phyloP scores from a whole-genome alignment of 2,113 vertebrate genomes.

The Hipposideros armiger region DNA sequence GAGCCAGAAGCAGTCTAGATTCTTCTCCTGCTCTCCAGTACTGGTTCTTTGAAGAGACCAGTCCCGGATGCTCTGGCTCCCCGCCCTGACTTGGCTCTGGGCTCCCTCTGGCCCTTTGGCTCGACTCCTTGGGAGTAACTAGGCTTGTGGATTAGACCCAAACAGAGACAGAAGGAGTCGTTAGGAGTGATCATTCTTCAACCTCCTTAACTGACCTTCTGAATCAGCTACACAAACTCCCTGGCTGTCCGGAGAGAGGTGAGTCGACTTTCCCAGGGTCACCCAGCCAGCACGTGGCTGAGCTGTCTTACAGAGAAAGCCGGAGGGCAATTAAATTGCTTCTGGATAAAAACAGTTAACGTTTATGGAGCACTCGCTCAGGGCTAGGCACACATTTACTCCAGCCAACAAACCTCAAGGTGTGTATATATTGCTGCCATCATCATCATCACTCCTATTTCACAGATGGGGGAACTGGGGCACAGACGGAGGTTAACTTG shows the following conservation, averaged over 20 bases:
- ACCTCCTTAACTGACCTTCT: neutral
- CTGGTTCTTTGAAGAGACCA: neutral
- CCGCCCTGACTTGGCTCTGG: neutral
- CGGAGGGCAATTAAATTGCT: neutral
- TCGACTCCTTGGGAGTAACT: neutral
- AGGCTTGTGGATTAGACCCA: neutral
- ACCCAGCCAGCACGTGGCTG: neutral
- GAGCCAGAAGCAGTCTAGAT: neutral
- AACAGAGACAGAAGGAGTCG: neutral
- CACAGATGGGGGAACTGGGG: neutral
- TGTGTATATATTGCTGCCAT: rapidly evolving
- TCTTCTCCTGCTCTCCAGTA: neutral
- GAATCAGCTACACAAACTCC: neutral
- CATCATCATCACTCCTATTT: neutral
- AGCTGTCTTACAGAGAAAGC: neutral
- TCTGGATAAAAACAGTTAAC: neutral
- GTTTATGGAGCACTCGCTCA: rapidly evolving
- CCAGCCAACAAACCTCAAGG: neutral
- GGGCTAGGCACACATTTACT: neutral
- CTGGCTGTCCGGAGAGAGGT: neutral
- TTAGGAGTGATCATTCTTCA: neutral
- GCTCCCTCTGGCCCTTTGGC: neutral
- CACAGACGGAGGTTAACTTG: neutral
- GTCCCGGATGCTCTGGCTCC: neutral
- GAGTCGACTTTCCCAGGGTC: neutral